Percentiles rank a stretch among this genome's conserved stretches.
phyloP scores from a whole-genome alignment of 2,113 vertebrate species.

The Parus major region DNA sequence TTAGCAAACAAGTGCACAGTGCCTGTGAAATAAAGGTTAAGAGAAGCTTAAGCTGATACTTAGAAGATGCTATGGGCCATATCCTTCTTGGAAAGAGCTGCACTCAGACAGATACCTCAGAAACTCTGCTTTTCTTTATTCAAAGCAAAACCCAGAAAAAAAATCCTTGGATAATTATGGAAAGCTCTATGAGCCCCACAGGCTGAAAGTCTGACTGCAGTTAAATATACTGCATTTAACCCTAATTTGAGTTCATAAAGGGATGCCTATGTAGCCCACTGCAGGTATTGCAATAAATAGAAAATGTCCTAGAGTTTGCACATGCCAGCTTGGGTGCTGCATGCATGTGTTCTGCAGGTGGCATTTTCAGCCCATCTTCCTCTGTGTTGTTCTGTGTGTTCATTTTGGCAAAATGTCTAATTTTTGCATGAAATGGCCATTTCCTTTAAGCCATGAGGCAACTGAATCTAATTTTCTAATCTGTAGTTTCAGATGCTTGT shows the following conservation, averaged over 20 bases:
- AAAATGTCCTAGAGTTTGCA: not conserved
- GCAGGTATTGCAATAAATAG: not conserved
- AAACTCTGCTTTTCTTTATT: not conserved
- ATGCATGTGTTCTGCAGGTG: not conserved
- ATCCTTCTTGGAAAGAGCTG: not conserved
- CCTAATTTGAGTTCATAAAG: not conserved
- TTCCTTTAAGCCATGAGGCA: not conserved
- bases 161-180: not conserved
- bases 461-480: not conserved
- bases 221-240: not conserved
- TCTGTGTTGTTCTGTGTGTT: not conserved
- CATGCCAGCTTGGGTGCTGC: not conserved
- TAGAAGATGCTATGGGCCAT: not conserved
- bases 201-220: not conserved
- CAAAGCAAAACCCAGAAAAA: not conserved
- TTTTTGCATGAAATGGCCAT: not conserved
- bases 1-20: not conserved
- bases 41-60: not conserved
- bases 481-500: not conserved
- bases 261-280: not conserved
- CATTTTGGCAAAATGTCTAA: not conserved
- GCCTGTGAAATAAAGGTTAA: not conserved
- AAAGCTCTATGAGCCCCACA: not conserved
- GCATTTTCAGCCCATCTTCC: not conserved
- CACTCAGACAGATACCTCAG: fast-evolving